Conservation (phyloP, 1,140 invertebrate genomes). For the Mycetomoellerius zeteki region DNA sequence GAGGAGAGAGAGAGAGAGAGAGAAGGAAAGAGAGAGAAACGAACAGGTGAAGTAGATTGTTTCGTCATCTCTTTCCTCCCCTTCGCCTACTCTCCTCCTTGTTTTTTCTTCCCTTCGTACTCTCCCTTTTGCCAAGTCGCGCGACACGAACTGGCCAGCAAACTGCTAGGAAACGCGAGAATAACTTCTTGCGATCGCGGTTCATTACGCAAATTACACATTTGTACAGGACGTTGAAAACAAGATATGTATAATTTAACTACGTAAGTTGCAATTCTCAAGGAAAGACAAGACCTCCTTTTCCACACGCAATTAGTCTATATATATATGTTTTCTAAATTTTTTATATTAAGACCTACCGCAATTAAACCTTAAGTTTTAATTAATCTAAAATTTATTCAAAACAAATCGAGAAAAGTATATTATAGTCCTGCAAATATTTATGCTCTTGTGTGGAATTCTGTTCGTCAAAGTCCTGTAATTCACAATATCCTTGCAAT, state of each 20-base stretch:
- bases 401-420: not conserved
- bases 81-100: not conserved
- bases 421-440: not conserved
- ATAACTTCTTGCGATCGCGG: constrained; percentile 56
- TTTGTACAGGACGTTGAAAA: constrained; percentile 29
- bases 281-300: not conserved
- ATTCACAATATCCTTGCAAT: constrained; percentile 1
- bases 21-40: constrained; percentile 20
- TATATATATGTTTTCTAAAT: not conserved
- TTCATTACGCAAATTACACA: constrained; percentile 64
- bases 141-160: constrained; percentile 44
- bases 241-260: constrained; percentile 37
- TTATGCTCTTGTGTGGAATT: not conserved
- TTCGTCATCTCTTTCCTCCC: not conserved
- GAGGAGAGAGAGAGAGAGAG: not conserved
- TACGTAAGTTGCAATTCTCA: not conserved
- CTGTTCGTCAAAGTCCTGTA: not conserved
- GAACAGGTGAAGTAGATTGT: constrained; percentile 30
- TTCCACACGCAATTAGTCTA: constrained; percentile 2
- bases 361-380: constrained; percentile 1
- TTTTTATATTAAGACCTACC: not conserved
- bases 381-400: constrained; percentile 23
- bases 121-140: constrained; percentile 23
- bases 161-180: constrained; percentile 45
- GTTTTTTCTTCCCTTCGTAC: constrained; percentile 25